Base-by-base conservation (phyloP, 2,888 invertebrate species). In the Monoplex corrugatus region DNA sequence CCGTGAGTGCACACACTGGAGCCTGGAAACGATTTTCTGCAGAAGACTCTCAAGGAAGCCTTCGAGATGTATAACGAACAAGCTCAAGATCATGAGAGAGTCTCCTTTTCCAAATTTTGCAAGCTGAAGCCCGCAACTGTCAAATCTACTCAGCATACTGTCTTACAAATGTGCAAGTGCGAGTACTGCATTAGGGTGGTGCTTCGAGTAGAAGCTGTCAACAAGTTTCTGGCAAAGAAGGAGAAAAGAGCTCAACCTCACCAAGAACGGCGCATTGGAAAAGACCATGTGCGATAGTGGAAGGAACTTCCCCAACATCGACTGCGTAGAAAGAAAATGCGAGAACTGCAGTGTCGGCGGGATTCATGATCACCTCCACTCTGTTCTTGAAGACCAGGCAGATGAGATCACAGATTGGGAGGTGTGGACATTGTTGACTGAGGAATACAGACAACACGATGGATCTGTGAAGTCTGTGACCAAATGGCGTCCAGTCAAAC, bases 71-170 rank as follows among this genome's bases (percentile, higher is more conserved):
- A n/a, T n/a, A n/a, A n/a, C n/a, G n/a, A n/a, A n/a, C n/a, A n/a
- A n/a, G n/a, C n/a, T n/a, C n/a, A n/a, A n/a, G n/a, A n/a, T n/a
- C n/a, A n/a, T n/a, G n/a, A n/a, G n/a, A n/a, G n/a, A n/a, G 50
- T 75, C 8, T 75, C 75, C 10, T 75, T 19, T 75, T 75, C 75
- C n/a, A 75, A 75, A n/a, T 75, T 75, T 75, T 75, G 16, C 10
- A 10, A 75, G 75, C 75, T 75, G 75, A 75, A 35, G 75, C 75
- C 75, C 16, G 28, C 10, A 75, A 16, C 75, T n/a, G 28, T n/a
- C 75, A 75, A 75, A n/a, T 8, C 75, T 75, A 75, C 75, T 75
- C 75, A 75, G 75, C 75, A 75, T n/a, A 75, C 10, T n/a, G 28
- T 16, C 16, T n/a, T 75, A 6, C 10, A 75, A n/a, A 75, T n/a